A percentile compares a stretch with the other conserved stretches of the same genome.
These are phyloP conservation scores for Leptinotarsa tumamoca DNA, from an alignment of 2,888 invertebrate genomes.

Conservation along the genomic window DNA sequence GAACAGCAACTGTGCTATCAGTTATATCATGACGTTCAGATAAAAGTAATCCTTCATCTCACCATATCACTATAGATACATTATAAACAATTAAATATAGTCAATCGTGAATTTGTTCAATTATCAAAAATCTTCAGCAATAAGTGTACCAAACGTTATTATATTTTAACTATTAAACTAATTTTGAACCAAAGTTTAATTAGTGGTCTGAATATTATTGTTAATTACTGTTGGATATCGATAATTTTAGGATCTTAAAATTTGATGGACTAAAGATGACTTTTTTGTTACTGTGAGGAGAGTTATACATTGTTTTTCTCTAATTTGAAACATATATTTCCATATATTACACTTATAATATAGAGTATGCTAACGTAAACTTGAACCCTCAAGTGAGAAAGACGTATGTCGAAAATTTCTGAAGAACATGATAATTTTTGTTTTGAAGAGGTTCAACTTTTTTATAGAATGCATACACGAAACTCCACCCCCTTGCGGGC, in stretches of 20 bases:
- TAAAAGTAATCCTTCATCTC: slow-evolving; percentile 31
- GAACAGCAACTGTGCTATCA: background rate
- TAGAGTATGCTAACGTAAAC: too few species aligned
- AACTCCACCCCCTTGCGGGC: background rate
- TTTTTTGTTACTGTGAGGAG: background rate
- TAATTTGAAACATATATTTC: slow-evolving; percentile 16
- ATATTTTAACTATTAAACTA: slow-evolving; percentile 41
- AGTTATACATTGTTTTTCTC: background rate
- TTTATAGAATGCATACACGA: background rate
- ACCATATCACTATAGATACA: slow-evolving; percentile 42
- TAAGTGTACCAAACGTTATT: slow-evolving; percentile 50
- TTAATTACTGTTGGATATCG: slow-evolving; percentile 49
- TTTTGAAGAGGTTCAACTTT: background rate
- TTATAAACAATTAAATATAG: slow-evolving; percentile 46
- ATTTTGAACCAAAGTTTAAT: slow-evolving; percentile 52
- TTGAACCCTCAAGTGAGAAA: too few species aligned
- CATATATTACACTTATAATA: too few species aligned
- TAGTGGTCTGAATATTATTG: slow-evolving; percentile 53
- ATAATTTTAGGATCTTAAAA: slow-evolving; percentile 23
- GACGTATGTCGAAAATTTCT: too few species aligned
- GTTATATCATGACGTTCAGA: slow-evolving; percentile 8
- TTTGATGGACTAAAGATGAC: background rate
- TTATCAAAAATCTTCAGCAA: slow-evolving; percentile 49
- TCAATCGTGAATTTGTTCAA: slow-evolving; percentile 52
- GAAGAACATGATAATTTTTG: slow-evolving; percentile 7